Percentiles rank a stretch among this genome's conserved stretches.
These are phyloP conservation scores for Hephaestus fuliginosus DNA, from an alignment of 2,797 vertebrate genomes.

Conservation along the genomic window DNA sequence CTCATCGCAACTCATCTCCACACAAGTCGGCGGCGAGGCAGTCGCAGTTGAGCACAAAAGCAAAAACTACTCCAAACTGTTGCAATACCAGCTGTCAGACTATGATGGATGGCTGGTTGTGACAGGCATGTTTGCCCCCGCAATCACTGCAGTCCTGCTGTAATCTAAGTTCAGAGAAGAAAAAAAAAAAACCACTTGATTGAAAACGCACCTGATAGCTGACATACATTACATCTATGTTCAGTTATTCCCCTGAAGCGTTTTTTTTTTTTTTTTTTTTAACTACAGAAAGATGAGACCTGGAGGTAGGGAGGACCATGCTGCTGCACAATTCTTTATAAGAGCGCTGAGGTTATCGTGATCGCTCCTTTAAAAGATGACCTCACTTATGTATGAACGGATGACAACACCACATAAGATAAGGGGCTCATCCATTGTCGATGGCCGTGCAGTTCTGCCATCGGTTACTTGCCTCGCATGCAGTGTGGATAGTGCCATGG, in stretches of 20 bases:
- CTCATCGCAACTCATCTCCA: constrained; percentile 40
- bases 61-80: constrained; percentile 24
- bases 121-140: constrained; percentile 38
- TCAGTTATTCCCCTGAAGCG: background rate
- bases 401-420: constrained; percentile 30
- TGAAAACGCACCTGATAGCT: constrained; percentile 30
- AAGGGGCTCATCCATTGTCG: constrained; percentile 38
- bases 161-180: constrained; percentile 52
- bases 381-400: constrained; percentile 41
- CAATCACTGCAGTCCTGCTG: constrained; percentile 40
- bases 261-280: background rate
- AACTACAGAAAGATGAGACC: constrained; percentile 17
- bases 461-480: constrained; percentile 55
- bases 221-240: constrained; percentile 24
- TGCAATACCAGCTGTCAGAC: constrained; percentile 61
- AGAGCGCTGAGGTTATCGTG: constrained; percentile 33
- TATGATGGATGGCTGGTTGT: constrained; percentile 64
- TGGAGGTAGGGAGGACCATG: background rate
- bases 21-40: constrained; percentile 19
- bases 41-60: constrained; percentile 39
- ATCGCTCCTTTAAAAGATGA: constrained; percentile 48
- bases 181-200: constrained; percentile 16
- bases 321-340: constrained; percentile 13
- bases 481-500: constrained; percentile 57
- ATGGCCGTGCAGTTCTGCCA: constrained; percentile 37